Conservation (phyloP, 2,888 invertebrate genomes). For the Diarsia mendica region DNA sequence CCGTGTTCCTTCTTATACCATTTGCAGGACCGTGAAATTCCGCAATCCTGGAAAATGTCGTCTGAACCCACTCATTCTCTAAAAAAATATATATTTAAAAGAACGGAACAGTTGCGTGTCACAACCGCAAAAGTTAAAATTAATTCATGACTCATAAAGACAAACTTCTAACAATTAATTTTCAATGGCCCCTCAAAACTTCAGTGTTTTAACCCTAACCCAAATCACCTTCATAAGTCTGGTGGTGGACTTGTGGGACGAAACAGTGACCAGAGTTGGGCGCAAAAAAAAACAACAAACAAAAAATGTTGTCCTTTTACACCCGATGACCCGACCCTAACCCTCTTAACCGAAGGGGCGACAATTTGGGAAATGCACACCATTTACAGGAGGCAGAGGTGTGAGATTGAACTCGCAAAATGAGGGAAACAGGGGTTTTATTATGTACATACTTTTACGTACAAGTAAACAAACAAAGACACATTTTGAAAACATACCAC, state of each 20-base stretch:
- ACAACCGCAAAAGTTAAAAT: slow-evolving; percentile 12
- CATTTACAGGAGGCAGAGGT: slow-evolving; percentile 48
- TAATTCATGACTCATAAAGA: slow-evolving; percentile 17
- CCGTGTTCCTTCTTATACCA: no score
- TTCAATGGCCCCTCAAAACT: slow-evolving; percentile 12
- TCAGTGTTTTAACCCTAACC: slow-evolving; percentile 10
- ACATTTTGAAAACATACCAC: not conserved
- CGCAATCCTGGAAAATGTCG: not conserved
- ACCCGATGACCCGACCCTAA: slow-evolving; percentile 8
- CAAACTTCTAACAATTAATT: slow-evolving; percentile 26
- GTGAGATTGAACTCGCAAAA: slow-evolving; percentile 52
- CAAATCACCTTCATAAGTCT: slow-evolving; percentile 22
- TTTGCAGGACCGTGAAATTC: no score
- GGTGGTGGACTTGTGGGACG: not conserved
- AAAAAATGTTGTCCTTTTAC: slow-evolving; percentile 47
- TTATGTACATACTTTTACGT: slow-evolving; percentile 4
- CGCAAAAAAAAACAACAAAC: slow-evolving; percentile 47
- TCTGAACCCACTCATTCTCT: slow-evolving; percentile 1
- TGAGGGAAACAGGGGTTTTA: slow-evolving; percentile 19
- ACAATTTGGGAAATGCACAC: slow-evolving; percentile 50
- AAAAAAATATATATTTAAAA: slow-evolving; percentile 22
- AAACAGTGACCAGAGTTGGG: slow-evolving; percentile 24
- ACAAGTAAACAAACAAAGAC: not conserved
- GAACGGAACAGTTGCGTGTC: slow-evolving; percentile 2
- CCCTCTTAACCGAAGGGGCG: slow-evolving; percentile 22